Evolutionary conservation across 2,797 vertebrate genomes (phyloP).

Genomic region (Lepilemur ruficaudatus): DNA sequence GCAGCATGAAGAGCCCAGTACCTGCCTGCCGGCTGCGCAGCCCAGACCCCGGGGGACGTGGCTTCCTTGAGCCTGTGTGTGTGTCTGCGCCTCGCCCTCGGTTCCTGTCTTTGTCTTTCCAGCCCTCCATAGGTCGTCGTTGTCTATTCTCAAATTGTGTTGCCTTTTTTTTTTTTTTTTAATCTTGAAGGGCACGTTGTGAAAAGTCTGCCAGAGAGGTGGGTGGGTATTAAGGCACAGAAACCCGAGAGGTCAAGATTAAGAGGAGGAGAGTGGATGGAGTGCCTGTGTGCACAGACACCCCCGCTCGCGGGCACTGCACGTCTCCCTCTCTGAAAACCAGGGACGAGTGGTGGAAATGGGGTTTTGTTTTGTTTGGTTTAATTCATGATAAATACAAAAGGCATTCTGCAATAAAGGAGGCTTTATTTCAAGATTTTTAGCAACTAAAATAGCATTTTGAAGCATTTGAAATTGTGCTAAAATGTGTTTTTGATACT

Average conservation of each 20-base stretch:
- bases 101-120: slow-evolving; percentile 55
- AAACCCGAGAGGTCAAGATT: slow-evolving; percentile 80
- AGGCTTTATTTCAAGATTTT: slow-evolving; percentile 76
- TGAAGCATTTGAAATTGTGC: slow-evolving; percentile 66
- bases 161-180: slow-evolving; percentile 58
- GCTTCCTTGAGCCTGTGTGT: slow-evolving; percentile 82
- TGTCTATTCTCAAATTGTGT: slow-evolving; percentile 70
- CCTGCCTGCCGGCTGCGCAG: slow-evolving; percentile 92
- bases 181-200: slow-evolving; percentile 79
- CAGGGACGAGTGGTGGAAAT: slow-evolving; percentile 76
- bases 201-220: slow-evolving; percentile 79
- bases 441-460: slow-evolving; percentile 72
- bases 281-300: not conserved
- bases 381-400: slow-evolving; percentile 72
- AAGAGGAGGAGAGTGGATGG: slow-evolving; percentile 51
- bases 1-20: slow-evolving; percentile 93
- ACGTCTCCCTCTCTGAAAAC: not conserved
- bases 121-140: slow-evolving; percentile 75
- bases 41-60: slow-evolving; percentile 81
- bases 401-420: slow-evolving; percentile 76
- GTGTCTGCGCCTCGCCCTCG: slow-evolving; percentile 22
- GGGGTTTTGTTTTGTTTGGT: slow-evolving; percentile 67
- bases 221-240: slow-evolving; percentile 73
- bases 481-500: slow-evolving; percentile 68
- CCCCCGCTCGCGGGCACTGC: not conserved